These are phyloP conservation scores for Psittacus erithacus DNA, from an alignment of 2,113 vertebrate genomes.

Conservation along the genomic window DNA sequence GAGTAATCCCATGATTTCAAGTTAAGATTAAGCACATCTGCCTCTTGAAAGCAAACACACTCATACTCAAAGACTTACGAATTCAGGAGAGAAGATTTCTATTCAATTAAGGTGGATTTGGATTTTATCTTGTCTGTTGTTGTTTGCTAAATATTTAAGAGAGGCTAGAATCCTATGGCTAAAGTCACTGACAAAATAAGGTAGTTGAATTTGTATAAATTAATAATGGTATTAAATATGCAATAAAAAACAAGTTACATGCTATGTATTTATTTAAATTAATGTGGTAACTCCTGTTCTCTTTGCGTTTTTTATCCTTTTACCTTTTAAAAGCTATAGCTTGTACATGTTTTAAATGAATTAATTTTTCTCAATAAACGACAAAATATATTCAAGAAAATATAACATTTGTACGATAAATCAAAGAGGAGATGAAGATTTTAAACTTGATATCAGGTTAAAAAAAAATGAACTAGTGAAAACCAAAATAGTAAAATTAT, in stretches of 20 bases:
- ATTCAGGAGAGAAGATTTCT: not conserved
- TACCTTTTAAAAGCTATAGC: not conserved
- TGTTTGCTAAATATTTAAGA: not conserved
- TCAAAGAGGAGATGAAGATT: not conserved
- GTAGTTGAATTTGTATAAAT: not conserved
- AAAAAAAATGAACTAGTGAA: not conserved
- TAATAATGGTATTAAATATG: not conserved
- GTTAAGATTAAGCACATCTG: not conserved
- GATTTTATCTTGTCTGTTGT: not conserved
- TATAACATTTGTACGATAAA: not conserved
- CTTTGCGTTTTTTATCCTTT: not conserved
- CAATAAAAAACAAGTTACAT: not conserved
- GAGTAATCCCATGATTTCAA: conserved; percentile 33
- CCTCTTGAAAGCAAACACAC: not conserved
- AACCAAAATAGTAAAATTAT: conserved; percentile 8
- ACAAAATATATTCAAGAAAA: not conserved
- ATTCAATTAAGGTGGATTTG: not conserved
- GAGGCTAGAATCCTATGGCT: not conserved
- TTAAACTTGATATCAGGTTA: not conserved
- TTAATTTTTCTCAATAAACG: not conserved
- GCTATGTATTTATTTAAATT: not conserved
- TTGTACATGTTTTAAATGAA: not conserved
- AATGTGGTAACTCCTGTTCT: not conserved
- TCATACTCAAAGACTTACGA: not conserved
- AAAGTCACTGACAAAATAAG: not conserved